phyloP scores from a whole-genome alignment of 2,888 invertebrate genomes.

The Troglohyphantes excavatus region DNA sequence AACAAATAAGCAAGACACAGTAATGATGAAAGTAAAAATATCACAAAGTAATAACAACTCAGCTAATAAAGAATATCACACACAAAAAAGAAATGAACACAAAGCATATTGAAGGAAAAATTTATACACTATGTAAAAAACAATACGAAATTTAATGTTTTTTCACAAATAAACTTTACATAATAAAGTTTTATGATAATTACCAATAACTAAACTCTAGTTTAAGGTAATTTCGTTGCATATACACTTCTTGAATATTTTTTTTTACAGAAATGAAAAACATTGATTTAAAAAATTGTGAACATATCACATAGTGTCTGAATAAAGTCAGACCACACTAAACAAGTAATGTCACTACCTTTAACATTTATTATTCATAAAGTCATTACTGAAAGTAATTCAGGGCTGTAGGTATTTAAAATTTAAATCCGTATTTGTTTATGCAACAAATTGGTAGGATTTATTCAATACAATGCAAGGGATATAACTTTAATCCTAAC shows the following conservation, averaged over 20 bases:
- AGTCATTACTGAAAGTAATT: too few species aligned
- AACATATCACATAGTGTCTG: conserved; percentile 25
- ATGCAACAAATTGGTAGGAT: too few species aligned
- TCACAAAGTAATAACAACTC: conserved; percentile 48
- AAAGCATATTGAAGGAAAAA: conserved; percentile 29
- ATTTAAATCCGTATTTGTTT: too few species aligned
- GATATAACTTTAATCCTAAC: too few species aligned
- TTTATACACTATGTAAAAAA: background rate
- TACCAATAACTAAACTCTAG: background rate
- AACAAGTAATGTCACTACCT: conserved; percentile 34
- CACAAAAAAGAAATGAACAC: conserved; percentile 40
- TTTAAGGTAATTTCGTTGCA: background rate
- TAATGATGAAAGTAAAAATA: conserved; percentile 41
- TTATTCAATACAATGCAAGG: too few species aligned
- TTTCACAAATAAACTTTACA: background rate
- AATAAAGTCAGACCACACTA: background rate
- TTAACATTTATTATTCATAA: too few species aligned
- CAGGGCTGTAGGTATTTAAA: too few species aligned
- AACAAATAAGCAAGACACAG: conserved; percentile 41
- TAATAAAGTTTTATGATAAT: too few species aligned
- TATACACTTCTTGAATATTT: conserved; percentile 12
- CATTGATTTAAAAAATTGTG: background rate
- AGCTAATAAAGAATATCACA: conserved; percentile 54
- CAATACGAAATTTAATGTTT: background rate
- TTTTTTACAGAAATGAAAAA: background rate